These are phyloP conservation scores for Allacma fusca DNA, from an alignment of 2,888 invertebrate species.

Conservation along the genomic window DNA sequence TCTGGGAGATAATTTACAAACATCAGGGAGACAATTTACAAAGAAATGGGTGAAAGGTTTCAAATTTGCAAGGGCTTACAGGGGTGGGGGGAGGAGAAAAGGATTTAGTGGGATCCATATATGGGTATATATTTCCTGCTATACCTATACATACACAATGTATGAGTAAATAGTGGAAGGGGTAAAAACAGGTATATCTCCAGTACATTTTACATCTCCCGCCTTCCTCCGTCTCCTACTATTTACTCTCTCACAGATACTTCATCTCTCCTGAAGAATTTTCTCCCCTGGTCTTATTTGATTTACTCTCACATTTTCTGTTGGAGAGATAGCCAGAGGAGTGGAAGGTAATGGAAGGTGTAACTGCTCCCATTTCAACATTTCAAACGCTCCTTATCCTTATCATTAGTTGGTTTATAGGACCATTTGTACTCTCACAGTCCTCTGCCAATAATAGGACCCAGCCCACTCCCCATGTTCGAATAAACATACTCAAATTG, in stretches of 20 bases:
- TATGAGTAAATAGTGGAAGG: background rate
- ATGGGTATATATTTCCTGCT: too few relatives aligned
- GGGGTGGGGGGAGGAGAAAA: too few relatives aligned
- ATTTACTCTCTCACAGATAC: background rate
- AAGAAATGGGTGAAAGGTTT: too few relatives aligned
- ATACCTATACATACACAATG: background rate
- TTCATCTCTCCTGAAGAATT: background rate
- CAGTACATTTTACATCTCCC: background rate
- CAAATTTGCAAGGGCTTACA: too few relatives aligned
- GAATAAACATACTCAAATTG: background rate
- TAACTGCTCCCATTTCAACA: background rate
- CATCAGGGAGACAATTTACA: too few relatives aligned
- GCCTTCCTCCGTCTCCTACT: background rate
- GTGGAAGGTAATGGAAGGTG: slow-evolving; percentile 12
- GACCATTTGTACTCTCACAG: background rate
- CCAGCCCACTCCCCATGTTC: too few relatives aligned
- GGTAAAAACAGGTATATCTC: background rate
- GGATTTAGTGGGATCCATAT: too few relatives aligned
- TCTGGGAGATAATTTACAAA: too few relatives aligned
- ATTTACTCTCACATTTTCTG: slow-evolving; percentile 11
- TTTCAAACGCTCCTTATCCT: slow-evolving; percentile 7
- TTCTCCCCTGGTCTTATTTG: slow-evolving; percentile 6
- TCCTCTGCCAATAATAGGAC: too few relatives aligned
- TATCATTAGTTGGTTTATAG: slow-evolving; percentile 1
- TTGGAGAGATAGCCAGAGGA: background rate